Percentiles rank a stretch among this genome's conserved stretches.
These are phyloP conservation scores for Acrossocheilus wenchowensis DNA, from an alignment of 2,797 vertebrate species.

Conservation along the genomic window DNA sequence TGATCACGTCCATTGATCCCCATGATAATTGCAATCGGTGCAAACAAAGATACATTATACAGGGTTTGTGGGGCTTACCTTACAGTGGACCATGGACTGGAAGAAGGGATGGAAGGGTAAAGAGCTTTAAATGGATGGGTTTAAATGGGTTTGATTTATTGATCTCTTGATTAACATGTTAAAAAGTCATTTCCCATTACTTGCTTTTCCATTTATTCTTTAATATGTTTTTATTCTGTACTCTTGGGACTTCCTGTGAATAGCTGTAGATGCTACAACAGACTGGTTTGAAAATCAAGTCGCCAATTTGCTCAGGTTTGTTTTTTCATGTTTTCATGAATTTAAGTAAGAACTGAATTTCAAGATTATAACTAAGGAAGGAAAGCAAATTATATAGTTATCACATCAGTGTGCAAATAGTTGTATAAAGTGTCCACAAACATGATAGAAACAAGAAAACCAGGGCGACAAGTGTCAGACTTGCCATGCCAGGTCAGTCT, in stretches of 20 bases:
- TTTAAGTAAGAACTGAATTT: not conserved
- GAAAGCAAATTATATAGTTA: not conserved
- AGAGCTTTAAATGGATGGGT: conserved; percentile 6
- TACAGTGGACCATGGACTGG: conserved; percentile 56
- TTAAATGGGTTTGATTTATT: conserved; percentile 29
- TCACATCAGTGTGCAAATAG: not conserved
- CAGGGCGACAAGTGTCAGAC: not conserved
- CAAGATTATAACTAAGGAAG: not conserved
- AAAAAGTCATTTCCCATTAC: not conserved
- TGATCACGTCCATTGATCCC: conserved; percentile 78
- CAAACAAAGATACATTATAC: conserved; percentile 81
- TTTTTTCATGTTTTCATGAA: not conserved
- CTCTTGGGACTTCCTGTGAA: not conserved
- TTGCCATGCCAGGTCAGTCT: not conserved
- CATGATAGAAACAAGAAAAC: not conserved
- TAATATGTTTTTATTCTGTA: not conserved
- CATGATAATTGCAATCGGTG: conserved; percentile 79
- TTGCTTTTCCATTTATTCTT: not conserved
- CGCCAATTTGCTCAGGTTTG: not conserved
- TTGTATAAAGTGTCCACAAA: not conserved
- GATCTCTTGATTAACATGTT: not conserved
- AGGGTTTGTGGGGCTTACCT: conserved; percentile 61
- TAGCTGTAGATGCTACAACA: not conserved
- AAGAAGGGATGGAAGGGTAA: conserved; percentile 43
- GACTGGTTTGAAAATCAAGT: conserved; percentile 3